phyloP scores from a whole-genome alignment of 2,888 invertebrate species.

The Temnothorax rugatulus region DNA sequence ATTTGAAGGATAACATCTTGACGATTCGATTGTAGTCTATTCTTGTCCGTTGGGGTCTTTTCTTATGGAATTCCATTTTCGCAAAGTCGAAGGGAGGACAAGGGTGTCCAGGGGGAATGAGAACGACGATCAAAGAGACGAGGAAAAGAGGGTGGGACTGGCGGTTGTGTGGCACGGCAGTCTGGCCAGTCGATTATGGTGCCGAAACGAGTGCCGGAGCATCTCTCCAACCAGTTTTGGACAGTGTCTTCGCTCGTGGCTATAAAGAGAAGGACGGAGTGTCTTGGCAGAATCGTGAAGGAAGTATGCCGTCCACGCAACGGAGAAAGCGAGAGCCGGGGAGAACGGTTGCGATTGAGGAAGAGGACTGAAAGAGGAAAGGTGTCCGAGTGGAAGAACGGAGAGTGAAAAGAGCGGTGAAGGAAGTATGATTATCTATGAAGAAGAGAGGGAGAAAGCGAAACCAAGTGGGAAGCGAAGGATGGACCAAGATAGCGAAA shows the following conservation, averaged over 20 bases:
- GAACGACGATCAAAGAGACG: slow-evolving; percentile 59
- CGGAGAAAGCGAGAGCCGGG: slow-evolving; percentile 38
- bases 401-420: slow-evolving; percentile 24
- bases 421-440: slow-evolving; percentile 17
- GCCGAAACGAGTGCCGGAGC: slow-evolving; percentile 74
- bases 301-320: slow-evolving; percentile 42
- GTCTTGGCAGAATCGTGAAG: slow-evolving; percentile 26
- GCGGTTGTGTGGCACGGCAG: slow-evolving; percentile 62
- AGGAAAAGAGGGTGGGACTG: slow-evolving; percentile 43
- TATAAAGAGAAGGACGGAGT: slow-evolving; percentile 49
- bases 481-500: slow-evolving; percentile 7
- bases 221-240: slow-evolving; percentile 75
- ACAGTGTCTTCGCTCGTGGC: slow-evolving; percentile 67
- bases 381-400: slow-evolving; percentile 2
- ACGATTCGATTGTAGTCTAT: slow-evolving; percentile 2
- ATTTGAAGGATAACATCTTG: slow-evolving; percentile 1
- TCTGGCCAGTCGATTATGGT: slow-evolving; percentile 74
- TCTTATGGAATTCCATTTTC: slow-evolving; percentile 50
- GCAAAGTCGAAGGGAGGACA: slow-evolving; percentile 56
- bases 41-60: slow-evolving; percentile 16
- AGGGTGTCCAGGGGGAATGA: slow-evolving; percentile 60
- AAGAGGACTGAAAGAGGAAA: slow-evolving; percentile 32
- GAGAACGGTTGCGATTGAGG: slow-evolving; percentile 34
- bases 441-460: background rate
- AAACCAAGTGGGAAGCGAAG: background rate